These are phyloP conservation scores for Thalassoma bifasciatum DNA, from an alignment of 2,113 vertebrate species.

Conservation along the genomic window DNA sequence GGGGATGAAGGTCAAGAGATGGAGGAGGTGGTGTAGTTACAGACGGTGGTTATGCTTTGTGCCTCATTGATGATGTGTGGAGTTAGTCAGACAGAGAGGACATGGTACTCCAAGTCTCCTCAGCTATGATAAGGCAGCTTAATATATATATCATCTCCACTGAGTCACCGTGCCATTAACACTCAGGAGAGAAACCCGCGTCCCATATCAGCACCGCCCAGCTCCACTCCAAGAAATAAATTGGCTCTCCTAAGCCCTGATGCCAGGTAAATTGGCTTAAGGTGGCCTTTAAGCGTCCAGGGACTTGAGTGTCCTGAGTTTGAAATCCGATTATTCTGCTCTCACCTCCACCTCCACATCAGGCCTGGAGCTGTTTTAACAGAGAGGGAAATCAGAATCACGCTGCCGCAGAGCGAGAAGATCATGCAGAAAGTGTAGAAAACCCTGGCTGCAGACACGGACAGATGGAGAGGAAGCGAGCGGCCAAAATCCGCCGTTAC, in stretches of 20 bases:
- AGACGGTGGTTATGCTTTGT: constrained; percentile 35
- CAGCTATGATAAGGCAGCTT: constrained; percentile 54
- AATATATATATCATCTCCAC: constrained; percentile 64
- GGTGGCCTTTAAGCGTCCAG: constrained; percentile 80
- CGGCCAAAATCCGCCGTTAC: constrained; percentile 37
- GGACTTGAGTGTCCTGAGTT: constrained; percentile 76
- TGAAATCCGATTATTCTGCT: constrained; percentile 82
- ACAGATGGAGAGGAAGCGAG: constrained; percentile 72
- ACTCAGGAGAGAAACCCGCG: constrained; percentile 54
- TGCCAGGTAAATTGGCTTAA: constrained; percentile 84
- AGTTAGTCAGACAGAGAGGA: constrained; percentile 53
- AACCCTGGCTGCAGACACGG: constrained; percentile 61
- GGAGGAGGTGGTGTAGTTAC: constrained; percentile 38
- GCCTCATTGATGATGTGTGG: constrained; percentile 32
- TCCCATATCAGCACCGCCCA: constrained; percentile 68
- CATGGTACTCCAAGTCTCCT: constrained; percentile 33
- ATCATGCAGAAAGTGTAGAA: constrained; percentile 33
- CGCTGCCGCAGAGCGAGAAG: constrained; percentile 36
- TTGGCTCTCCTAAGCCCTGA: constrained; percentile 75
- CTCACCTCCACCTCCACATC: constrained; percentile 77
- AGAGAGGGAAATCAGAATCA: constrained; percentile 47
- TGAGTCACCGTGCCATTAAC: constrained; percentile 69
- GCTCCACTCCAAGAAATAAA: constrained; percentile 79
- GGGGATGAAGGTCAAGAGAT: constrained; percentile 36
- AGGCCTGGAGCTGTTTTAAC: constrained; percentile 69